Base-by-base conservation (phyloP, 2,797 vertebrate genomes). In the Pelodytes ibericus region DNA sequence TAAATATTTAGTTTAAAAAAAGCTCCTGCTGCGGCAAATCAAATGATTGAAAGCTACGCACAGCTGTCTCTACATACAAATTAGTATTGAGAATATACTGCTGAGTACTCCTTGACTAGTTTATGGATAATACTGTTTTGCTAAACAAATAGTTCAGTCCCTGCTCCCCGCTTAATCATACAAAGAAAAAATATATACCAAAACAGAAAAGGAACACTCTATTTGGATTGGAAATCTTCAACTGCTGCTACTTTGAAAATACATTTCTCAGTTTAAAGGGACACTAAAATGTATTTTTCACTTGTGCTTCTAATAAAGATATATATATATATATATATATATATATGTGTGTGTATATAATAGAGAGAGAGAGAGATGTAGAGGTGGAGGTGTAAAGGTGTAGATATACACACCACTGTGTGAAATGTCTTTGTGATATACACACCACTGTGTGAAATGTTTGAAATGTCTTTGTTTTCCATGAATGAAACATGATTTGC, bases 1-100 rank as follows among this genome's bases (percentile, higher is more conserved):
- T 61, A 72, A 72, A 72, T 61, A 72, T 72, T 61, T 72, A 72
- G 39, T 31, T 72, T 61, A 39, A 61, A 47, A 72, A 72, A 60
- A 39, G 27, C 71, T 64, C 61, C 71, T 64, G 60, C 71, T 73
- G 60, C 57, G 71, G 44, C 18, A 64, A 73, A 56, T 73, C 30
- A 64, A 56, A 56, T 53, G 49, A 53, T 26, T 64, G 47, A 73
- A 63, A 73, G 62, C 49, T 64, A 29, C 41, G 24, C 36, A 72
- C 20, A 72, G 26, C 70, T 62, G 41, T 25, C 33, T 31, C n/a
- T 49, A 63, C 22, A 62, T 61, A 31, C 71, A 63, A 61, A 33
- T 63, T 51, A 72, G 60, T 33, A 33, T 20, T 53, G 27, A 72
- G 20, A 51, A 63, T 31, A 70, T 22, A 20, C 49, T 7, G 20